Base-by-base conservation (phyloP, 2,888 invertebrate genomes). In the Troglohyphantes excavatus region DNA sequence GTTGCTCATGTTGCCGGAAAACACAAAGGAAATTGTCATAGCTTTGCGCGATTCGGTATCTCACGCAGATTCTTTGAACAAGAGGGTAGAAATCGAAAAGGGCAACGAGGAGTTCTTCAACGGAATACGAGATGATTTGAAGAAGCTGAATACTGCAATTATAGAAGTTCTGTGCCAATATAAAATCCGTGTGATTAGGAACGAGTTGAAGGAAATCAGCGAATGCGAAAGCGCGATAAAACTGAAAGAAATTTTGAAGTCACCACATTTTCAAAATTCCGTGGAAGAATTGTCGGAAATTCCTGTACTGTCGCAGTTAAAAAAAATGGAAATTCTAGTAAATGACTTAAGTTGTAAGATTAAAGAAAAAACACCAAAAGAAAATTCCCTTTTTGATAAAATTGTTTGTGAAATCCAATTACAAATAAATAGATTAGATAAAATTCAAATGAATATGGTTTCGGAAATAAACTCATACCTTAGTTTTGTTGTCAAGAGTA, bases 21-120 rank as follows among this genome's bases (percentile, higher is more conserved):
- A 85, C 19, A 63, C 29, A 11, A 0, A 1, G 5, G 13, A 46
- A 17, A 33, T 76, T 13, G 0, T 85, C 9, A n/a, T 2, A 33
- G 21, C 1, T 5, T 76, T 85, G 26, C 65, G 85, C 2, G 23
- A 85, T 46, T 23, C 85, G 2, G 13, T 85, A 7, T 75, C 78
- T 2, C 65, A 85, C n/a, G 43, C 23, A 21, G 2, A 63, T 21
- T 75, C 75, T 0, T 11, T 39, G 39, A 11, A 7, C 39, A 39
- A 39, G 13, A 39, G 39, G 13, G 13, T 39, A 1, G 39, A 39
- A 39, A 39, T 39, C 7, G 39, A 39, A 13, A 39, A 39, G 13
- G 39, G 9, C 13, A 39, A 39, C 3, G 39, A 39, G 13, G 3
- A 39, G 9, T 39, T 39, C 1, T 39, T 39, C 13, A 7, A 0